phyloP scores from a whole-genome alignment of 2,113 vertebrate species.

The Platysternon megacephalum region DNA sequence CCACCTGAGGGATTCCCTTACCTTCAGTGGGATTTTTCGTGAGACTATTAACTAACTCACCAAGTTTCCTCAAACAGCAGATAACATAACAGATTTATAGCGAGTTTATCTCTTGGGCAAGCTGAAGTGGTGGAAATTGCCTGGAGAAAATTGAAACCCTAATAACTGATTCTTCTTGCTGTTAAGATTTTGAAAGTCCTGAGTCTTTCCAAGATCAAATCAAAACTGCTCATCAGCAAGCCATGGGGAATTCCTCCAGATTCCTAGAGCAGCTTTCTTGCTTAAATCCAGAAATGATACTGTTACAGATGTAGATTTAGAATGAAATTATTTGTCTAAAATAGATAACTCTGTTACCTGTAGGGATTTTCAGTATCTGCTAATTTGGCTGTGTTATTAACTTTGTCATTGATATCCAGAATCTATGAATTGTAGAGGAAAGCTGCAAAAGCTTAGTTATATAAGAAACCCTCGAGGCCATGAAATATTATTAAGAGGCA shows the following conservation, averaged over 20 bases:
- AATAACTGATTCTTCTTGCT: conserved; percentile 80
- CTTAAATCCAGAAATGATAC: conserved; percentile 52
- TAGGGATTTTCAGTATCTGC: conserved; percentile 50
- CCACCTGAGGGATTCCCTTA: conserved; percentile 69
- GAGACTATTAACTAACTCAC: conserved; percentile 63
- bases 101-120: conserved; percentile 71
- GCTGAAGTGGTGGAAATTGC: conserved; percentile 73
- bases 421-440: conserved; percentile 48
- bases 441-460: neutral
- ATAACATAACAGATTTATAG: conserved; percentile 71
- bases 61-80: conserved; percentile 68
- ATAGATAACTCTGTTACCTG: conserved; percentile 46
- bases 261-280: conserved; percentile 55
- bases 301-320: conserved; percentile 67
- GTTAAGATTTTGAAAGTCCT: conserved; percentile 74
- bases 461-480: conserved; percentile 47
- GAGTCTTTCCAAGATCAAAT: conserved; percentile 74
- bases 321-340: conserved; percentile 77
- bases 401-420: conserved; percentile 37
- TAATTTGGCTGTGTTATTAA: conserved; percentile 52
- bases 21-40: conserved; percentile 62
- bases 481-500: conserved; percentile 66
- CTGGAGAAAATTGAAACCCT: conserved; percentile 77
- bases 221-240: conserved; percentile 68
- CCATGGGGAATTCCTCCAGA: conserved; percentile 49